A percentile compares a stretch with the other conserved stretches of the same genome.
These are phyloP conservation scores for Neodiprion virginianus DNA, from an alignment of 1,140 invertebrate species.

Conservation along the genomic window DNA sequence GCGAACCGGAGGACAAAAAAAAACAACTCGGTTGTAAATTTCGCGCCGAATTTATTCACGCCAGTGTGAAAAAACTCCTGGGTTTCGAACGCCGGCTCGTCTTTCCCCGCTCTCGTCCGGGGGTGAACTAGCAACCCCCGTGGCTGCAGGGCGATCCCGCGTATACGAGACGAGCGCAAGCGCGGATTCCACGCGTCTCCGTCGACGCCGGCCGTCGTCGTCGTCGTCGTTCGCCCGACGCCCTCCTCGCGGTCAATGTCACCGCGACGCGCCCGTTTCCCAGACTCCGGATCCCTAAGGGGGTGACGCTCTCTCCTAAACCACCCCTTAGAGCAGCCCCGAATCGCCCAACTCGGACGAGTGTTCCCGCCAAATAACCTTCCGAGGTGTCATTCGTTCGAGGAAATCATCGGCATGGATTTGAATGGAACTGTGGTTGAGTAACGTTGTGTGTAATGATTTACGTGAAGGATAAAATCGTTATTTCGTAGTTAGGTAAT, in stretches of 20 bases:
- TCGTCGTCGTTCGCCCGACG: neutral
- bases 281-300: neutral
- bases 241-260: conserved; percentile 1
- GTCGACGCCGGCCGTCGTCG: neutral
- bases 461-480: no score
- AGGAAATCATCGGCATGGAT: no score
- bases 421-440: no score
- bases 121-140: neutral
- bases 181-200: neutral
- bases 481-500: no score
- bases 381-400: no score
- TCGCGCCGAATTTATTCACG: neutral
- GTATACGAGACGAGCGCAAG: neutral
- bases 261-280: neutral
- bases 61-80: neutral
- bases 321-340: no score
- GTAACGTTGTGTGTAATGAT: no score
- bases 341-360: no score
- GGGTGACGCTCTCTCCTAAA: no score
- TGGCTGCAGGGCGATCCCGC: neutral
- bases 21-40: neutral
- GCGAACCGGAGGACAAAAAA: no score
- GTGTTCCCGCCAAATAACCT: no score
- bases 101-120: neutral
- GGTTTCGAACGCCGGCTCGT: neutral